Percentiles rank a stretch among this genome's conserved stretches.
Conservation (phyloP, 2,797 vertebrate genomes). For the Sciurus vulgaris region DNA sequence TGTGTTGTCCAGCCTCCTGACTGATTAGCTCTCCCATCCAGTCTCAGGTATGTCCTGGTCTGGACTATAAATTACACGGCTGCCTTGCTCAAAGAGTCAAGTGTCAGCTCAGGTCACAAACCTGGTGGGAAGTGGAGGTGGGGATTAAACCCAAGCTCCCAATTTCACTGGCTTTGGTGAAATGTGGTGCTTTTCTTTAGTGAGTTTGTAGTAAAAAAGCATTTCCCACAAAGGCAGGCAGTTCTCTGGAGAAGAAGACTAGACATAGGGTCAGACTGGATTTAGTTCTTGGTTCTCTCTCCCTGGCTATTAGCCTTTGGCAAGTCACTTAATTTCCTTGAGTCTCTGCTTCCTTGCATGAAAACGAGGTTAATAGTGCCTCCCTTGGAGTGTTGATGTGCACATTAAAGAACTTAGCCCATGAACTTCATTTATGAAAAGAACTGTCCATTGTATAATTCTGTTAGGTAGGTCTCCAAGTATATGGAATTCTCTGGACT, state of each 20-base stretch:
- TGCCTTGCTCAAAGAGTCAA: background rate
- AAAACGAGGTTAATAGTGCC: background rate
- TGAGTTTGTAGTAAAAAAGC: background rate
- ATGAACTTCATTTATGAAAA: slow-evolving; percentile 19
- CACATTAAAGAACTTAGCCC: slow-evolving; percentile 5
- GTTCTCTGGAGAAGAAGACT: background rate
- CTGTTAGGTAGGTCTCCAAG: background rate
- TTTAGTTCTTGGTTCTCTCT: background rate
- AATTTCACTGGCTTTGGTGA: background rate
- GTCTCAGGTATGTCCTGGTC: background rate
- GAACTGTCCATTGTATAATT: background rate
- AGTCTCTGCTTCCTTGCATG: background rate
- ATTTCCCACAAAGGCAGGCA: background rate
- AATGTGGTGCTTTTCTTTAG: background rate
- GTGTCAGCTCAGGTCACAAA: background rate
- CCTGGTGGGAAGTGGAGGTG: background rate
- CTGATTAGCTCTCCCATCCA: background rate
- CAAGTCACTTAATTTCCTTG: background rate
- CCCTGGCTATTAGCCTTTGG: background rate
- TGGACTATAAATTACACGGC: background rate
- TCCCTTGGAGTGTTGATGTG: background rate
- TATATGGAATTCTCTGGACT: background rate
- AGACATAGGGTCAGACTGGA: background rate
- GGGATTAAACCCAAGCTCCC: background rate
- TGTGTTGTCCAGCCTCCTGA: background rate